A percentile compares a stretch with the other conserved stretches of the same genome.
phyloP scores from a whole-genome alignment of 2,113 vertebrate species.

The Caranx melampygus region DNA sequence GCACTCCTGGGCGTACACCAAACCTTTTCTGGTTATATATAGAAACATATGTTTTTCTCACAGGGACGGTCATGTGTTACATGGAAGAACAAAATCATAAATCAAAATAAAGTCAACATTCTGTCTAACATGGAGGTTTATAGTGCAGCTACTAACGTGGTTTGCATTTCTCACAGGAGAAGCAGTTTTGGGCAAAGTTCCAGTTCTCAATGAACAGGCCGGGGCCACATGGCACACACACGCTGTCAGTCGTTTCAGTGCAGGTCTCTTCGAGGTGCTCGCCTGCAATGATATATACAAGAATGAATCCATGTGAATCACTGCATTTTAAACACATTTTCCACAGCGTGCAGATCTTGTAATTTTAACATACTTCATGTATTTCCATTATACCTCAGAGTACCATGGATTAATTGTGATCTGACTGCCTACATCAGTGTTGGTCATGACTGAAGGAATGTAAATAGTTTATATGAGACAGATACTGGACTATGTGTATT shows the following conservation, averaged over 20 bases:
- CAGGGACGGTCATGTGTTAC: neutral
- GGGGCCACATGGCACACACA: conserved; percentile 64
- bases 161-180: conserved; percentile 64
- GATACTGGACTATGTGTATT: neutral
- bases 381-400: neutral
- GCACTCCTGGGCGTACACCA: conserved; percentile 58
- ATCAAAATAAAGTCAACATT: neutral
- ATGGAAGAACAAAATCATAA: neutral
- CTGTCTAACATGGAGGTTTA: neutral
- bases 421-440: neutral
- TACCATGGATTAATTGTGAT: too few species aligned
- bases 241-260: conserved; percentile 35
- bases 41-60: conserved; percentile 1
- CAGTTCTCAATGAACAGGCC: conserved; percentile 33
- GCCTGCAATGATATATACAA: conserved; percentile 59
- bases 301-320: neutral
- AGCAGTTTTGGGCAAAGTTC: conserved; percentile 70
- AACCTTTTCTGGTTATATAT: conserved; percentile 53
- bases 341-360: neutral
- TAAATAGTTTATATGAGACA: neutral
- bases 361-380: neutral
- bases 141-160: conserved; percentile 42
- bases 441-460: too few species aligned
- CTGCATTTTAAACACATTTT: neutral
- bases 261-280: neutral